Conservation (phyloP, 2,113 vertebrate genomes). For the Maccullochella peelii region DNA sequence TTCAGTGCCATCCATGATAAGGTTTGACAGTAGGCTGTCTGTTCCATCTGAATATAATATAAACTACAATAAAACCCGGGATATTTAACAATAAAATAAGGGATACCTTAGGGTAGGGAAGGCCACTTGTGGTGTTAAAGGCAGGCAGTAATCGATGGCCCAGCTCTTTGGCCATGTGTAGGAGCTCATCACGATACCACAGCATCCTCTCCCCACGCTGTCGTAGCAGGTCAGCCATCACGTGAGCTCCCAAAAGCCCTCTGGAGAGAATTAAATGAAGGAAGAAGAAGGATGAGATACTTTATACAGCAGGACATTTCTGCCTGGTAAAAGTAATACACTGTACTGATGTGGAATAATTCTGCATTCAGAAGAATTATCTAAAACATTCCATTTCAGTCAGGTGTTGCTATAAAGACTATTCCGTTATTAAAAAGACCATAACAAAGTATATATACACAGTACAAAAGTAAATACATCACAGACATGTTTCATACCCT, state of each 20-base stretch:
- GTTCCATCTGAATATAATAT: not conserved
- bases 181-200: conserved; percentile 95
- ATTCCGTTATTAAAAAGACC: not conserved
- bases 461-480: not conserved
- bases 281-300: not conserved
- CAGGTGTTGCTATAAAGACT: not conserved
- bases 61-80: not conserved
- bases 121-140: conserved; percentile 98
- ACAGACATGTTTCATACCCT: conserved; percentile 72
- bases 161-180: conserved; percentile 96
- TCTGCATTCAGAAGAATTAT: not conserved
- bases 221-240: conserved; percentile 94
- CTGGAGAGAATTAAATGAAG: conserved; percentile 71
- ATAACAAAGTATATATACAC: not conserved
- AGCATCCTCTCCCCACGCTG: conserved; percentile 92
- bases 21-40: not conserved
- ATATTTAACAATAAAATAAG: conserved; percentile 4
- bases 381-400: no score
- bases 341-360: not conserved
- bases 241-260: conserved; percentile 97
- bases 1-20: not conserved
- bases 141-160: conserved; percentile 96
- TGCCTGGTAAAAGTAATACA: not conserved
- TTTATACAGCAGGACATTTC: not conserved
- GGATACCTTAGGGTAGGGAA: conserved; percentile 96